Conservation (phyloP, 2,113 vertebrate species). For the Genyomyrus donnyi region DNA sequence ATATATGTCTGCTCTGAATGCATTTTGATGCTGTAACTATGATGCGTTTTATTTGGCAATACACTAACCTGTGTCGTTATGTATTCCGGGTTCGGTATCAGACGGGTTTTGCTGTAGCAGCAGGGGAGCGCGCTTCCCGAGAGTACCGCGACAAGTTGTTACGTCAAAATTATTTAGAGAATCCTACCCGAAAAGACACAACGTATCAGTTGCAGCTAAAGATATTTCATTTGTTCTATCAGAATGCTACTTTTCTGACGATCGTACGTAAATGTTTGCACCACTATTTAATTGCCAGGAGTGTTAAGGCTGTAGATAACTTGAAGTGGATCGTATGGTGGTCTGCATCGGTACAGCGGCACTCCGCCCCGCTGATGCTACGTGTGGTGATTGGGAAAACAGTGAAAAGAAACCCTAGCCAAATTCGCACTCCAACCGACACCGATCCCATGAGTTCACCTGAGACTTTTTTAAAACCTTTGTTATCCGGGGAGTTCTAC, state of each 20-base stretch:
- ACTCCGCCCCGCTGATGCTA: constrained; percentile 35
- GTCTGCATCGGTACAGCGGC: constrained; percentile 28
- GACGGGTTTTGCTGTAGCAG: neutral
- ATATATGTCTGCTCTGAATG: neutral
- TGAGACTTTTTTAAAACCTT: neutral
- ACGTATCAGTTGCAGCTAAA: neutral
- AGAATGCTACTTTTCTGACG: neutral
- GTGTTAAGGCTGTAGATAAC: neutral
- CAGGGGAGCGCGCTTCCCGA: neutral
- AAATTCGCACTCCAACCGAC: constrained; percentile 30
- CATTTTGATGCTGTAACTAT: neutral
- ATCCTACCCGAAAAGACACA: neutral
- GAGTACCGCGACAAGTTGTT: constrained; percentile 1
- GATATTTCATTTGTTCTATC: neutral
- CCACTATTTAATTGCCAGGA: neutral
- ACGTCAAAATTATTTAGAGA: neutral
- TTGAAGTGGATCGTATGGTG: constrained; percentile 12
- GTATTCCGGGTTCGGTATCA: neutral
- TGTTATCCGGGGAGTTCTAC: neutral
- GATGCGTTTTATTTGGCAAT: neutral
- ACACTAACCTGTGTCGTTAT: neutral
- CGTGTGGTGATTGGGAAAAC: constrained; percentile 33
- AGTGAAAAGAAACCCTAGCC: constrained; percentile 25
- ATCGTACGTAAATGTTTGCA: neutral
- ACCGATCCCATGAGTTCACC: constrained; percentile 7